Evolutionary conservation across 2,113 vertebrate species (phyloP).

Genomic region (Copsychus sechellarum): DNA sequence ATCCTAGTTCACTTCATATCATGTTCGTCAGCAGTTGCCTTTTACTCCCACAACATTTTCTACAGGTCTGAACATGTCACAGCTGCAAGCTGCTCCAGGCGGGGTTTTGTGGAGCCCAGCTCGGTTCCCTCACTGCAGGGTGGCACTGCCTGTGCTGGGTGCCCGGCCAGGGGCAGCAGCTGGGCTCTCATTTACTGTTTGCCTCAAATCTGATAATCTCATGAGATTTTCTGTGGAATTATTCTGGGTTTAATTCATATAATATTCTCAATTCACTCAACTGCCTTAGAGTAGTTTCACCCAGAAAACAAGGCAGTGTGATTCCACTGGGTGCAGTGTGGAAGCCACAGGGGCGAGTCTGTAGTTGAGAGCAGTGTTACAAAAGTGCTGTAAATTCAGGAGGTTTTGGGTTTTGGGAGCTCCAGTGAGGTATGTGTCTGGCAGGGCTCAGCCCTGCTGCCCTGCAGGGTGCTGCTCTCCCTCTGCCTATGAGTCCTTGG

Average conservation of each 20-base stretch:
- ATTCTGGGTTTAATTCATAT: neutral
- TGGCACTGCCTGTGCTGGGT: fast-evolving
- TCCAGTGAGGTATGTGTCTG: too few species aligned
- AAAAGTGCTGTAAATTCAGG: neutral
- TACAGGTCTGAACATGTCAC: fast-evolving
- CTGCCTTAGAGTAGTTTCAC: neutral
- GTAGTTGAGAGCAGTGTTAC: fast-evolving
- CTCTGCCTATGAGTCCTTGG: neutral
- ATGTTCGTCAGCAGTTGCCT: neutral
- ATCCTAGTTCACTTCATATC: neutral
- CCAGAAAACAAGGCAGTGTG: fast-evolving
- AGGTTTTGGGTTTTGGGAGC: neutral
- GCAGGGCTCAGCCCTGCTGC: neutral
- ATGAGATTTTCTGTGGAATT: neutral
- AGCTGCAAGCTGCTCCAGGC: fast-evolving
- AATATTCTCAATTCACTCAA: neutral
- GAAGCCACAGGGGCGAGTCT: too few species aligned
- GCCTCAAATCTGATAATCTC: neutral
- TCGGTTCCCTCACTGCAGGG: fast-evolving
- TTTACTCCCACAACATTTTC: neutral
- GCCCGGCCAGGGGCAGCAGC: neutral
- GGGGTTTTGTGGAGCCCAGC: fast-evolving
- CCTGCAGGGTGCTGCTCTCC: fast-evolving
- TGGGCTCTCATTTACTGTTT: fast-evolving
- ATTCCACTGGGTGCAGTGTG: fast-evolving